These are phyloP conservation scores for Conus canariensis DNA, from an alignment of 2,888 invertebrate species.

Conservation along the genomic window DNA sequence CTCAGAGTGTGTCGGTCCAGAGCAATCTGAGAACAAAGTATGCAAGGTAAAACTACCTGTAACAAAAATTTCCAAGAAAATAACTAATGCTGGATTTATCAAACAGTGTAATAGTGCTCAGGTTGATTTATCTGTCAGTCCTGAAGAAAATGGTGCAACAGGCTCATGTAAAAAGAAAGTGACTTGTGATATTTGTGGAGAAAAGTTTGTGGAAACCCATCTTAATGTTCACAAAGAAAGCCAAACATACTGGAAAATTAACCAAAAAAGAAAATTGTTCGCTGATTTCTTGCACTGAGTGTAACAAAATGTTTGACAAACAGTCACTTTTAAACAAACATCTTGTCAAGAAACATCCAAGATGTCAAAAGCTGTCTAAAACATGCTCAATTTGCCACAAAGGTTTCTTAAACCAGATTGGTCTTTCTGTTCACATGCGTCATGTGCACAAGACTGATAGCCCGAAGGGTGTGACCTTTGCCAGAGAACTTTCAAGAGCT, in stretches of 20 bases:
- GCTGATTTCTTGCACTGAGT: constrained; percentile 32
- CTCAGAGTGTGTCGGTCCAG: no score
- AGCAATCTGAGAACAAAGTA: not conserved
- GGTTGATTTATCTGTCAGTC: not conserved
- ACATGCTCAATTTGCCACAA: constrained; percentile 29
- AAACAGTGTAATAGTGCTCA: not conserved
- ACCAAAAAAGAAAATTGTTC: not conserved
- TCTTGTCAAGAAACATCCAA: constrained; percentile 13
- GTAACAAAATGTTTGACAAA: constrained; percentile 22
- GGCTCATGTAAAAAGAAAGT: not conserved
- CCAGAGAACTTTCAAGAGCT: constrained; percentile 12
- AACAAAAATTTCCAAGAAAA: not conserved
- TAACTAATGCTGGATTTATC: not conserved
- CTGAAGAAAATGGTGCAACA: not conserved
- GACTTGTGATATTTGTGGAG: not conserved
- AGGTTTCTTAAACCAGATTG: constrained; percentile 19
- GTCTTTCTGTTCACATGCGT: constrained; percentile 39
- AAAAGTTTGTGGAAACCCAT: constrained; percentile 20
- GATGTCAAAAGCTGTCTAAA: constrained; percentile 22
- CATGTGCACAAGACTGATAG: constrained; percentile 25
- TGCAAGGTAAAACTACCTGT: not conserved
- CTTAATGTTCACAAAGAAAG: constrained; percentile 25
- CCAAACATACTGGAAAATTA: not conserved
- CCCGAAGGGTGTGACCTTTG: constrained; percentile 37
- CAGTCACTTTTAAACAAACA: constrained; percentile 2